Conservation (phyloP, 2,113 vertebrate genomes). For the Tychaedon coryphoeus region DNA sequence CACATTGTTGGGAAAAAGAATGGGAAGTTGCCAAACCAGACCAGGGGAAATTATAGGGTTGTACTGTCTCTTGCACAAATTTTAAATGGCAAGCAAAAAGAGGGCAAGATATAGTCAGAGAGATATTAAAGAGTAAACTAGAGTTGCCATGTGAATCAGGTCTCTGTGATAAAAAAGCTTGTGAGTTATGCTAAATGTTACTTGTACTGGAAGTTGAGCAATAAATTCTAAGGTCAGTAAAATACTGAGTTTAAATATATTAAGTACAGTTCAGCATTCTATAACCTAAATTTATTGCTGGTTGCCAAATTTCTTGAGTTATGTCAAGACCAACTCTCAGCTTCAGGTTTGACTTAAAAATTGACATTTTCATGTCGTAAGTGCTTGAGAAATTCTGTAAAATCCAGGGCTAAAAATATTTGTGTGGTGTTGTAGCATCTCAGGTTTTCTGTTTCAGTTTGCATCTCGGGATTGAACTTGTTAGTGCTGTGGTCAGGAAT, state of each 20-base stretch:
- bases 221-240: neutral
- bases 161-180: neutral
- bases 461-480: neutral
- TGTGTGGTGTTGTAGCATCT: neutral
- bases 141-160: neutral
- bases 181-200: neutral
- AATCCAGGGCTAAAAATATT: conserved; percentile 10
- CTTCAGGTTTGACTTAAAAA: conserved; percentile 34
- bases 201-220: neutral
- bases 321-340: neutral
- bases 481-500: conserved; percentile 4
- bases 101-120: neutral
- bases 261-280: neutral
- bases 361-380: neutral
- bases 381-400: neutral
- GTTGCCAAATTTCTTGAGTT: conserved; percentile 1
- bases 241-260: neutral
- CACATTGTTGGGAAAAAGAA: neutral
- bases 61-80: neutral
- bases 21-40: neutral
- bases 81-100: neutral
- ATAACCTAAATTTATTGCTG: neutral
- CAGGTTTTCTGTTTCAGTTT: neutral
- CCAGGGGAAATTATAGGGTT: neutral
- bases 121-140: neutral